Evolutionary conservation across 2,888 invertebrate species (phyloP), one percentile per base, ranked within the genome.

Genomic region (Ceraclea dissimilis): DNA sequence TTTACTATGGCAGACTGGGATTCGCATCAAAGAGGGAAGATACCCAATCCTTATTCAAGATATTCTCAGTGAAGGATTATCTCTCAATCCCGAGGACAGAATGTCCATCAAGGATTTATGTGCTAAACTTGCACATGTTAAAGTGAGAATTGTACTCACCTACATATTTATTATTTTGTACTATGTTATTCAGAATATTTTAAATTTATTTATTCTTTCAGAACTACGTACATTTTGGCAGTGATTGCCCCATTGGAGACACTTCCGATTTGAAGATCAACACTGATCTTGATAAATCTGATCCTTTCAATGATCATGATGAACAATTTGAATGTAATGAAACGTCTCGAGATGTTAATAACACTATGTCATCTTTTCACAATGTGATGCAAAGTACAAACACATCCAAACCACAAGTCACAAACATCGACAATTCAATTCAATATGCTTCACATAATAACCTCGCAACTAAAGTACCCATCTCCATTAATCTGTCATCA

Each of bases 41-140:
- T 76, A 76, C 60, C 77, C 77, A 0, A 76, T 75, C 17, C 62
- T 69, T 17, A 60, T 78, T 49, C 66, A 76, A 13, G 66, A 72
- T 0, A 57, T 75, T 43, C 62, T 77, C 39, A 70, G 71, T 52
- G 64, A 65, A 0, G 75, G 75, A 0, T 65, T 78, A 0, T 62
- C 64, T n/a, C 60, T 74, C 39, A 63, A 67, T 11, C 60, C 74
- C 1, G 57, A 62, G 2, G 66, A 68, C 0, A 65, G 77, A n/a
- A 64, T 68, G 1, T 68, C 70, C 49, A 63, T 78, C 1, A 64
- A 67, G 11, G 61, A 64, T 0, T 51, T 75, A 19, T 73, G 71
- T 49, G 65, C 61, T 26, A 68, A 68, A 16, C 64, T 77, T 52
- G 69, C 68, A 20, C 66, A 63, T 59, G 71, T 70, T 6, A 72